Evolutionary conservation across 2,888 invertebrate species (phyloP), one percentile per base, ranked within the genome.

Genomic region (Machimus atricapillus): DNA sequence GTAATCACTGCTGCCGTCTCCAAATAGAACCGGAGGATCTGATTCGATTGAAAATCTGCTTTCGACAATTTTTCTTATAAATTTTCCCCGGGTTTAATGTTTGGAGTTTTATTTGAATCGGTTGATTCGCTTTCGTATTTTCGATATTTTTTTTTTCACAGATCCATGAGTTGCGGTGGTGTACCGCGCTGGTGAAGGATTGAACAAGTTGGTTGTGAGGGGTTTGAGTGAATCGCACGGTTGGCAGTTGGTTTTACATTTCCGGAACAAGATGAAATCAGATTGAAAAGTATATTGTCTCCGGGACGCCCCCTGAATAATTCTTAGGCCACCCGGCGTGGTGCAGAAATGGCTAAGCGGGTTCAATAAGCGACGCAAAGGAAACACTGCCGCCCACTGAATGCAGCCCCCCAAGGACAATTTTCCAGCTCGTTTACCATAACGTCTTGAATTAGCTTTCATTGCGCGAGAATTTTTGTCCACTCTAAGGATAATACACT

Each of bases 11-110:
- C 52, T 82, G 58, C 85, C 86, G 83, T 86, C 86, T 56, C 31
- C 58, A 82, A 77, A 56, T 86, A 34, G 86, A 74, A 76, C 8
- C 37, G 56, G 77, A 77, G 27, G 77, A 77, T 74, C 37, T 23
- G 85, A 43, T 23, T 86, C 79, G 78, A 86, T 79, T 86, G 78
- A 40, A 87, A 79, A 87, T 88, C 88, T 88, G 88, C 73, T 87
- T 85, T 86, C 82, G 88, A 88, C 88, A 88, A 88, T 88, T 87
- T 88, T 88, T 85, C 85, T 87, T 88, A 87, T 87, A 87, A 88
- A 88, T 79, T 86, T 78, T 78, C 58, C 52, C 27, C 66, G 37
- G 66, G 82, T 66, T 82, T 58, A 82, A 82, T 82, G 82, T 82
- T 58, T 82, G 82, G 37, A 82, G 52, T 82, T 82, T 82, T 82